These are phyloP conservation scores for Sinodicranocentrus sp. DNA, from an alignment of 2,888 invertebrate genomes.

Conservation along the genomic window DNA sequence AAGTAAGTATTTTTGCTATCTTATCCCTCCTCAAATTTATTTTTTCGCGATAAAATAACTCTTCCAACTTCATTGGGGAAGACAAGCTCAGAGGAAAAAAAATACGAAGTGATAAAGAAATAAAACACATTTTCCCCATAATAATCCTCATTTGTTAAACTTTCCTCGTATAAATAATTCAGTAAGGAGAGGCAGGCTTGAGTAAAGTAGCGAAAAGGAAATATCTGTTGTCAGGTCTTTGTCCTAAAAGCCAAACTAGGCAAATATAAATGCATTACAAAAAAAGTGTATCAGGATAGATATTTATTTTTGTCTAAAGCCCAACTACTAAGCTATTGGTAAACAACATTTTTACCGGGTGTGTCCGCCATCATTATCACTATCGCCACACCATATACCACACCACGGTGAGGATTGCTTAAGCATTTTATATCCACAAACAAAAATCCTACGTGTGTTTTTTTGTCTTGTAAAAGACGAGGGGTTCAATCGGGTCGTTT, in stretches of 20 bases:
- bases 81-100: constrained; percentile 7
- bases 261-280: background rate
- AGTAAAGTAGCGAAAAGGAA: background rate
- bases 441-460: too few relatives aligned
- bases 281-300: background rate
- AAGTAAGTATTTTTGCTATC: background rate
- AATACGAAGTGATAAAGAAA: background rate
- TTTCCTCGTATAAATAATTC: constrained; percentile 4
- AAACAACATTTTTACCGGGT: constrained; percentile 2
- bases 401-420: too few relatives aligned
- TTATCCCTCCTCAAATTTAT: background rate
- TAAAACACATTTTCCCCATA: background rate
- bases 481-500: constrained; percentile 13
- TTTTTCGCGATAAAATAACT: background rate
- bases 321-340: too few relatives aligned
- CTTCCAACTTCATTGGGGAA: background rate
- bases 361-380: constrained; percentile 37
- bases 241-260: background rate
- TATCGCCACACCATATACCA: too few relatives aligned
- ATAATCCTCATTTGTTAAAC: constrained; percentile 4
- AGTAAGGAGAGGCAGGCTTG: background rate
- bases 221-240: constrained; percentile 4
- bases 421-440: too few relatives aligned
- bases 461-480: background rate
- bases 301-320: too few relatives aligned